Evolutionary conservation across 1,140 invertebrate species (phyloP).

Genomic region (Penaeus chinensis): DNA sequence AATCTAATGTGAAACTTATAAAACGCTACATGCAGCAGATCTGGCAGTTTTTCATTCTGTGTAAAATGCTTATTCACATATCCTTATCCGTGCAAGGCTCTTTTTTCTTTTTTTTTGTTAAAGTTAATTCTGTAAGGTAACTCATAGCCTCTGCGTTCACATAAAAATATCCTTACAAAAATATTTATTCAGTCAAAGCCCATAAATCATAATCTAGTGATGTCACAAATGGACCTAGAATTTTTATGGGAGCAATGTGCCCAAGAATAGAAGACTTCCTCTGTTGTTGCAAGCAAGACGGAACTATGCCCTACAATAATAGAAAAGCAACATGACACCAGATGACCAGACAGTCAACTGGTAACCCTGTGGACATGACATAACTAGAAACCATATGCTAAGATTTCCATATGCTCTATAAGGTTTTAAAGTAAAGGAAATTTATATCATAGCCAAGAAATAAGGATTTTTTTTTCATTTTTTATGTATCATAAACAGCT

Average conservation of each 20-base stretch:
- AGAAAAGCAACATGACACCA: slow-evolving; percentile 37
- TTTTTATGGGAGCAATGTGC: background rate
- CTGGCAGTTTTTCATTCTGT: background rate
- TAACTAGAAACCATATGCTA: too few species aligned
- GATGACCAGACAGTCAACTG: slow-evolving; percentile 1
- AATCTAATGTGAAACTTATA: slow-evolving; percentile 18
- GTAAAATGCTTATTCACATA: slow-evolving; percentile 11
- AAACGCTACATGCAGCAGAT: too few species aligned
- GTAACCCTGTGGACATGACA: background rate
- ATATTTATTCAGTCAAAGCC: slow-evolving; percentile 30
- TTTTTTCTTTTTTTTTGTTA: background rate
- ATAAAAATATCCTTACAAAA: slow-evolving; percentile 45
- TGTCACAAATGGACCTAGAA: slow-evolving; percentile 18
- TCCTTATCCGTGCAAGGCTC: slow-evolving; percentile 6
- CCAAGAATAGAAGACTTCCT: slow-evolving; percentile 23
- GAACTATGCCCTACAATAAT: slow-evolving; percentile 38
- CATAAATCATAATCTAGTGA: slow-evolving; percentile 26
- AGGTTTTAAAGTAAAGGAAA: too few species aligned
- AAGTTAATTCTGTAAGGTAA: background rate
- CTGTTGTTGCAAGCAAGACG: slow-evolving; percentile 12
- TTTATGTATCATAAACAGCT: too few species aligned
- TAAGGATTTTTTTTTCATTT: too few species aligned
- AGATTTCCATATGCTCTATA: too few species aligned
- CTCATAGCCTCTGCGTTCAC: slow-evolving; percentile 12
- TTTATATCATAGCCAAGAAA: too few species aligned